Evolutionary conservation across 2,113 vertebrate species (phyloP), one percentile per base, ranked within the genome.

Genomic region (Raphicerus campestris): DNA sequence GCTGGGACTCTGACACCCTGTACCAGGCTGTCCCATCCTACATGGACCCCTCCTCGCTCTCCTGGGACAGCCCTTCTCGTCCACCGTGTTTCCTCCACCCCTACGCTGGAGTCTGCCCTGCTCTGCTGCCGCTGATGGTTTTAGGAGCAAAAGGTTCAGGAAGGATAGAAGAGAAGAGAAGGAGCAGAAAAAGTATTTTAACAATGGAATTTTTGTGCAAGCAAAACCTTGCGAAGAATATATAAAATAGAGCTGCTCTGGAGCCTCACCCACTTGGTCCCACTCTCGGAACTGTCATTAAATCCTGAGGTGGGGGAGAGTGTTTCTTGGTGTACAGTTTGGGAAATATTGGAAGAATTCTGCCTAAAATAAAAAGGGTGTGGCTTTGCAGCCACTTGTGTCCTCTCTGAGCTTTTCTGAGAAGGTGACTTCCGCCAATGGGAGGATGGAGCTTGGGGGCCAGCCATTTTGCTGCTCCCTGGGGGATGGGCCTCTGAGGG

Each of bases 201-300:
- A 77, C 22, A 2, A 22, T 58, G 42, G 81, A 55, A 90, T 89
- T 83, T 83, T 78, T 61, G 82, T 85, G 32, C 53, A 84, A 93
- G 81, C 32, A 91, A 51, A 91, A 63, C 75, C 24, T 88, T 91
- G 77, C n/a, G 35, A 32, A 88, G 77, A 80, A 24, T 30, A 56
- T 94, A 30, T 90, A 90, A 60, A 80, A 91, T 19, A 63, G 63
- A 80, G 63, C 2, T 49, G 8, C 56, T 94, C 55, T 93, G 89
- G 94, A 80, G 66, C n/a, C 28, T 70, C 3, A 5, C 53, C 47
- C 19, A 4, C 9, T 32, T 4, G 92, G 82, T 80, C 75, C 47
- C 30, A 17, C 60, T 24, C 9, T 89, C 20, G 3, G 70, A 91
- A 66, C 49, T 20, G 49, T 49, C 42, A 24, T 17, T 26, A 83